Evolutionary conservation across 2,797 vertebrate genomes (phyloP), one percentile per base, ranked within the genome.

Genomic region (Coregonus sp.): DNA sequence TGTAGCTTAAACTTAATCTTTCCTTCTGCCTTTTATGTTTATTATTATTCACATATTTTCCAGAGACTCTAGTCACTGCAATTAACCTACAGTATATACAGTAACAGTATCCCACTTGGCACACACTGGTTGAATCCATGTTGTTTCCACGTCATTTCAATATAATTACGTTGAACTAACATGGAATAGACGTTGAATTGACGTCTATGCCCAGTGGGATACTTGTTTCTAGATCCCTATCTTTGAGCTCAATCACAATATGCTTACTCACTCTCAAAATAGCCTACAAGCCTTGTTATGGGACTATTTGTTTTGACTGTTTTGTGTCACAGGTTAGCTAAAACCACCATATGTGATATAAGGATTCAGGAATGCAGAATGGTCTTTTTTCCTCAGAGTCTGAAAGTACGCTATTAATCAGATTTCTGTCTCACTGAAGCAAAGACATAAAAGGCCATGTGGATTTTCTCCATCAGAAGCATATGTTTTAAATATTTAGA

Each of bases 361-460:
- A 76, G 35, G 12, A 67, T 74, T 35, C 51, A 25, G 74, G 66
- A 75, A 82, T 79, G 68, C 31, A 9, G 50, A 61, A 72, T 52
- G 29, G 56, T 54, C 25, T 12, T 69, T 52, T 73, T 12, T 37
- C 54, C 37, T n/a, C 29, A 3, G 50, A 50, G 47, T 61, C 29
- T 16, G 40, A 61, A 52, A 73, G 25, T 54, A 75, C 65, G 59
- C 54, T 63, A 29, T 51, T 47, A 72, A 52, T 70, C 37, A 20
- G 25, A 9, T n/a, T 25, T 75, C 37, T 70, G 31, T 76, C 70
- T 65, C 65, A 67, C 65, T 76, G 16, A 70, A 40, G 14, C 12
- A 16, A 54, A 56, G 59, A 73, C 75, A 80, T 63, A 75, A 51
- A 80, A 75, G 75, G 52, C 75, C 56, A 47, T 74, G 40, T 12